Evolutionary conservation across 2,888 invertebrate species (phyloP).

Genomic region (Luffia ferchaultella): DNA sequence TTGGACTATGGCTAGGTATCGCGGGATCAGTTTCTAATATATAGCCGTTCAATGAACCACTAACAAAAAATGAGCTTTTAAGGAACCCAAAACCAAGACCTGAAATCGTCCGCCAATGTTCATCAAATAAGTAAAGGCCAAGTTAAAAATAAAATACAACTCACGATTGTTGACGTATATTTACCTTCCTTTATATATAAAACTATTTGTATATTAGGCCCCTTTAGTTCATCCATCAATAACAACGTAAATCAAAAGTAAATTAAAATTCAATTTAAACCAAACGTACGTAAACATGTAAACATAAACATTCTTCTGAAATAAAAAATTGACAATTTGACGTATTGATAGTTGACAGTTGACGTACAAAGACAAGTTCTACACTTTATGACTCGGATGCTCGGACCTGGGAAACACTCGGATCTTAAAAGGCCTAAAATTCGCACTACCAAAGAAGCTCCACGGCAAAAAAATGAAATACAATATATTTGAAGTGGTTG

Average conservation of each 20-base stretch:
- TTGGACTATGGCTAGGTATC: constrained; percentile 63
- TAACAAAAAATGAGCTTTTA: constrained; percentile 60
- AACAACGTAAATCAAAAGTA: constrained; percentile 20
- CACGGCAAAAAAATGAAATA: too few relatives aligned
- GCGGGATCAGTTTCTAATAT: constrained; percentile 74
- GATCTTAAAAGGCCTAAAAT: too few relatives aligned
- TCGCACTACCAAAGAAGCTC: too few relatives aligned
- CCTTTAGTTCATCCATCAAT: constrained; percentile 70
- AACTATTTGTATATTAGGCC: constrained; percentile 71
- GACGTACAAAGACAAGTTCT: too few relatives aligned
- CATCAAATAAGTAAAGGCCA: too few relatives aligned
- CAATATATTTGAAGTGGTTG: too few relatives aligned
- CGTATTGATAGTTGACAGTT: constrained; percentile 6
- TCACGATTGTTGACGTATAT: not conserved
- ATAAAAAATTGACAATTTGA: constrained; percentile 21
- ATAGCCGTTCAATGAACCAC: constrained; percentile 70
- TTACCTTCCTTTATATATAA: constrained; percentile 72
- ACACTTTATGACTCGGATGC: too few relatives aligned
- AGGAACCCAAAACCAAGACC: constrained; percentile 68
- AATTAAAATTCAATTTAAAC: constrained; percentile 18
- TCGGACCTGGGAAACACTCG: too few relatives aligned
- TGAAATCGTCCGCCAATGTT: too few relatives aligned
- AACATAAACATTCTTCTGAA: constrained; percentile 31
- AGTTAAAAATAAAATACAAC: constrained; percentile 1
- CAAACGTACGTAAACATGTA: constrained; percentile 24